A percentile compares a stretch with the other conserved stretches of the same genome.
Conservation (phyloP, 1,140 invertebrate genomes). For the Frieseomelitta varia region DNA sequence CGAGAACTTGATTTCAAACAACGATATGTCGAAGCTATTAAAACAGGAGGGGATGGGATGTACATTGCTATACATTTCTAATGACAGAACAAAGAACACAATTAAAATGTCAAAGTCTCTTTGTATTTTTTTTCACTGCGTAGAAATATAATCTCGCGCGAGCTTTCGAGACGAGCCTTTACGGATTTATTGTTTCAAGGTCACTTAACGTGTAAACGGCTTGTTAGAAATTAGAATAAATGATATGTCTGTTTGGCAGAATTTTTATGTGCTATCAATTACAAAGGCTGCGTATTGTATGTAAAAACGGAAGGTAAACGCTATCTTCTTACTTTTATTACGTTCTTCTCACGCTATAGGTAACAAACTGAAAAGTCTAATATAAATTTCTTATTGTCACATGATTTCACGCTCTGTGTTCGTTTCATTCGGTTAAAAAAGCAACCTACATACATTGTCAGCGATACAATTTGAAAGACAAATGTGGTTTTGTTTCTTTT, state of each 20-base stretch:
- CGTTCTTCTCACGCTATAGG: neutral
- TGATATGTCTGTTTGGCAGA: conserved; percentile 46
- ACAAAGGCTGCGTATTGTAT: conserved; percentile 7
- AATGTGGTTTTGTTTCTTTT: neutral
- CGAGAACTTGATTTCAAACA: neutral
- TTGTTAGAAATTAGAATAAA: conserved; percentile 37
- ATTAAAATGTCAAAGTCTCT: conserved; percentile 22
- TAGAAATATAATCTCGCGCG: neutral
- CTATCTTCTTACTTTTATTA: conserved; percentile 18
- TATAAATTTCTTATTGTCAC: neutral
- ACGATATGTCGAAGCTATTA: neutral
- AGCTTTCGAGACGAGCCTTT: neutral
- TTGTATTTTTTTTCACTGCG: conserved; percentile 17
- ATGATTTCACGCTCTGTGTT: neutral
- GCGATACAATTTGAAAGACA: conserved; percentile 12
- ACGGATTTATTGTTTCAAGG: conserved; percentile 37
- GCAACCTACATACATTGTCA: conserved; percentile 17
- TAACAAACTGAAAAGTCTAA: neutral
- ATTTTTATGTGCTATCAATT: conserved; percentile 32
- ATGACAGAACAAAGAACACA: neutral
- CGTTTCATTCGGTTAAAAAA: neutral
- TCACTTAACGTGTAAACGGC: conserved; percentile 45
- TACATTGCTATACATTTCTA: neutral
- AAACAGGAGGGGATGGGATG: neutral
- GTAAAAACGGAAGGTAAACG: conserved; percentile 13